Base-by-base conservation (phyloP, 2,113 vertebrate species). In the Pseudopipra pipra region DNA sequence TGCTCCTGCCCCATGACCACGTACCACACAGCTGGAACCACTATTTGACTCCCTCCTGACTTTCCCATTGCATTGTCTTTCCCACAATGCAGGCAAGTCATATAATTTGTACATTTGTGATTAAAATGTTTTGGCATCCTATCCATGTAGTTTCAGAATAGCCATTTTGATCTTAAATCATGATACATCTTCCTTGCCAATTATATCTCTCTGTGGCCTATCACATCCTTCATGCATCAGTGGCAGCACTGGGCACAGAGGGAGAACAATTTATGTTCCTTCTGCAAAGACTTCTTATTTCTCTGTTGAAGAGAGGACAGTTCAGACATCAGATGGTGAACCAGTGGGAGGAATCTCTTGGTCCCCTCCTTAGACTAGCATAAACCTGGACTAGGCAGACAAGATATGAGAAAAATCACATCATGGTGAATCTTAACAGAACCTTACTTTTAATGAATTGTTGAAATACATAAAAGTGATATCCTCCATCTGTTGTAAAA, bases 401-500 rank as follows among this genome's bases (percentile, higher is more conserved):
- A 85, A 87, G 58, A 80, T 27, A 20, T 62, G 41, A 87, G 44
- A 87, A 93, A 94, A 92, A 85, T 54, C 35, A 76, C 49, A 90
- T n/a, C 58, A 83, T 17, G 25, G 22, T 72, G 68, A 90, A 80
- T 54, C 41, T 85, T 80, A 74, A 65, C 28, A 90, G n/a, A 93
- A 93, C 31, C 21, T 70, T 63, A 88, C 72, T 95, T 94, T 24
- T 68, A 92, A 91, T 82, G 35, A 89, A 82, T 89, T 95, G 84
- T 78, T 91, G 77, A 92, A 81, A 94, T 72, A 56, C 49, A 70
- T 78, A 72, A 61, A 81, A 95, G 46, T 72, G 41, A 91, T 85
- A 67, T 54, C 31, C 56, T 54, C 58, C 66, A 94, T 89, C 95
- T 96, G 93, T 72, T 97, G 72, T 28, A 39, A 65, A 94, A 82